Evolutionary conservation across 2,888 invertebrate genomes (phyloP), one percentile per base, ranked within the genome.

Genomic region (Apamea epomidion): DNA sequence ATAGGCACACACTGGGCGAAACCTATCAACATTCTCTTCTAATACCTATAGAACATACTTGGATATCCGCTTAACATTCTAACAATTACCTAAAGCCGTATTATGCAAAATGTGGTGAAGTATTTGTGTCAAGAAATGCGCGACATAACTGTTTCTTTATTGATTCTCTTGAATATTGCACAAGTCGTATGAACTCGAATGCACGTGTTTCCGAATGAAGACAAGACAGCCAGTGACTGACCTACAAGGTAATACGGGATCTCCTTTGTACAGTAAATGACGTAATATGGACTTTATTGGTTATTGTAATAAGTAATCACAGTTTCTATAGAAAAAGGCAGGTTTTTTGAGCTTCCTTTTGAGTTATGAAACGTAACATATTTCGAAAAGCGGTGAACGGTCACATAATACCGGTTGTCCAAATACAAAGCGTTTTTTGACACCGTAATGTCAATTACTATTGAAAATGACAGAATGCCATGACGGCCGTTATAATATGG

Each of bases 81-180:
- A 60, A 60, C 54, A 84, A 70, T 72, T 73, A 54, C 76, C 29
- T 45, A 32, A 68, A 83, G 42, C 48, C 8, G 25, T 60, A 37
- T 37, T 75, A 76, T 68, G 72, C 65, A 60, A 74, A 87, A 80
- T 72, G 3, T 65, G 18, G 54, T 65, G 18, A 76, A 74, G 75
- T 80, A 81, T 87, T 70, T 70, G 73, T 87, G 85, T 81, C 85
- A 87, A 84, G 72, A 80, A 84, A 87, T 84, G 58, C 69, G 65
- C 62, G 64, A 70, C 72, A 84, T 85, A 87, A 87, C 85, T 67
- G 87, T 84, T 77, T 73, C 45, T 84, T 80, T 77, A 84, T 67
- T 64, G 74, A 74, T 81, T 87, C 68, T 84, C 81, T 74, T 79
- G 75, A 87, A 87, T 87, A 80, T 85, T 85, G 67, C 85, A 76